Base-by-base conservation (phyloP, 2,113 vertebrate species). In the Menura novaehollandiae region DNA sequence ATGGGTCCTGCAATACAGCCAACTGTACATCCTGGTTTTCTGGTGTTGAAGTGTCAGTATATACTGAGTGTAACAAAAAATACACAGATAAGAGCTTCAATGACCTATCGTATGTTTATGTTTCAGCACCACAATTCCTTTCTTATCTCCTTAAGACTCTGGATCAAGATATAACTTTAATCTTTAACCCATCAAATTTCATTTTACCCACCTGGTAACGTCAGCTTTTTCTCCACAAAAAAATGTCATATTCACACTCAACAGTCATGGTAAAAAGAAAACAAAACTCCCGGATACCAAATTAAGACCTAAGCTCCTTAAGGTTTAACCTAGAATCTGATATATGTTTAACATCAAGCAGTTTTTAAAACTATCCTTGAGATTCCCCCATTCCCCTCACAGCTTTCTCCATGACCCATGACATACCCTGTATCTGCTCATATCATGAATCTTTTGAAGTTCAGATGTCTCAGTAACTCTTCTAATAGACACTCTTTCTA, bases 291-390 rank as follows among this genome's bases (percentile, higher is more conserved):
- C 95, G 83, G 81, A 96, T 94, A 83, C 88, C 7, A 14, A 89
- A 85, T 96, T 93, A 89, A 95, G 96, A 91, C 60, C 75, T 93
- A 88, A 76, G n/a, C 85, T 97, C 77, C 90, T 86, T 89, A 39
- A 69, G 75, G 93, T 83, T 96, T 97, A 86, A 58, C 75, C 87
- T 96, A 76, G 95, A 96, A 93, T 85, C 68, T 11, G 41, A 89
- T 85, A 47, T 86, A 94, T 95, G 81, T 91, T 96, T 93, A 95
- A 97, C 66, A 96, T 96, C 95, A 96, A 97, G 91, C 51, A 95
- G 84, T 59, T 96, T 96, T 94, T 53, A 97, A 97, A 94, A 96
- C 85, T 95, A 91, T 96, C 84, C 94, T 97, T 96, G 97, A 95
- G 94, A 93, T 64, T 94, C 69, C 91, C 53, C 22, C 27, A 41